These are phyloP conservation scores for Himalopsyche kuldschensis DNA, from an alignment of 2,888 invertebrate species.

Conservation along the genomic window DNA sequence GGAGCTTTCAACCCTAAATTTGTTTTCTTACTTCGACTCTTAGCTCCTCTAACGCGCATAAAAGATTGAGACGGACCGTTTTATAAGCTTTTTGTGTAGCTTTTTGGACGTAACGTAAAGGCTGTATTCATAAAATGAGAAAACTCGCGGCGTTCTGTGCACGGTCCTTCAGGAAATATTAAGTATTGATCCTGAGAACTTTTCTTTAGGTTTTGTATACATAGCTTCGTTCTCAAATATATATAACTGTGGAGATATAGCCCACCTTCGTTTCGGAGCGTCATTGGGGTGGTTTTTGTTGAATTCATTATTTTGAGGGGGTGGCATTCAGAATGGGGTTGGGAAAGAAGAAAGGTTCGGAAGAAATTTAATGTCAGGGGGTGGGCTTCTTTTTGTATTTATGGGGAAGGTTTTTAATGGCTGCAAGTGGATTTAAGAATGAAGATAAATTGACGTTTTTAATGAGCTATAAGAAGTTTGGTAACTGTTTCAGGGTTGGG, in stretches of 20 bases:
- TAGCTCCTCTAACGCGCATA: background rate
- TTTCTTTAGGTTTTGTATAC: slow-evolving; percentile 23
- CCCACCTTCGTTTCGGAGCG: background rate
- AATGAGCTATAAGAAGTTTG: background rate
- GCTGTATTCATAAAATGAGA: slow-evolving; percentile 17
- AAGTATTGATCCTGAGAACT: slow-evolving; percentile 36
- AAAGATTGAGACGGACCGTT: background rate
- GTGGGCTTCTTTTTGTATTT: background rate
- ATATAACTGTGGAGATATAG: background rate
- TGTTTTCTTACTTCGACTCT: background rate
- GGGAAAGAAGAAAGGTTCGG: background rate
- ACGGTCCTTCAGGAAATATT: slow-evolving; percentile 36
- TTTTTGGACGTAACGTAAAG: slow-evolving; percentile 5
- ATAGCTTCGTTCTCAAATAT: background rate
- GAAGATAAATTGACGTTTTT: background rate
- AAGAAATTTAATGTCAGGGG: background rate
- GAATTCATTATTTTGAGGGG: background rate
- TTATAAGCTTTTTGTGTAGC: background rate
- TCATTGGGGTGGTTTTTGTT: background rate
- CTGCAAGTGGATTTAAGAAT: slow-evolving; percentile 1
- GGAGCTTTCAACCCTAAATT: background rate
- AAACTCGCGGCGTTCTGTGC: slow-evolving; percentile 7
- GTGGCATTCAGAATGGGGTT: background rate
- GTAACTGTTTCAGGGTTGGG: background rate
- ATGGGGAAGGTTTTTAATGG: background rate